Percentiles rank a stretch among this genome's conserved stretches.
phyloP scores from a whole-genome alignment of 2,797 vertebrate species.

The Champsocephalus gunnari region DNA sequence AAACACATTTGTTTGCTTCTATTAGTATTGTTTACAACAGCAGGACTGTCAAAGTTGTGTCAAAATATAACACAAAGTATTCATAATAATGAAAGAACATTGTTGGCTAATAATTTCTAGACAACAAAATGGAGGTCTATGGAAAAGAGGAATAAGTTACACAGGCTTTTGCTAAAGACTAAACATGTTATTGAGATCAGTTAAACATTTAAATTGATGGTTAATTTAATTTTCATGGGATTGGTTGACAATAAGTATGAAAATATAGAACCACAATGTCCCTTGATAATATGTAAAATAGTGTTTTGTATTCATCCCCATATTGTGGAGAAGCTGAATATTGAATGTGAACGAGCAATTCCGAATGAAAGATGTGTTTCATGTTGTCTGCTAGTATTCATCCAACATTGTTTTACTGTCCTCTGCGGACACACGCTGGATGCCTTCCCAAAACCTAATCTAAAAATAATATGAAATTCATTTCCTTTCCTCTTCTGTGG shows the following conservation, averaged over 20 bases:
- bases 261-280: neutral
- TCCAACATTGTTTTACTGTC: conserved; percentile 49
- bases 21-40: no score
- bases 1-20: neutral
- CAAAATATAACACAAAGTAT: neutral
- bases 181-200: neutral
- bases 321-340: conserved; percentile 6
- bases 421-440: conserved; percentile 45
- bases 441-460: conserved; percentile 49
- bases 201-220: neutral
- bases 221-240: neutral
- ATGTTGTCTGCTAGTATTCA: conserved; percentile 38
- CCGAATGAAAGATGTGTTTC: conserved; percentile 54
- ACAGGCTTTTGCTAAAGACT: neutral
- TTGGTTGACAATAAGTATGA: neutral
- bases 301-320: neutral
- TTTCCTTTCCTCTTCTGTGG: conserved; percentile 37
- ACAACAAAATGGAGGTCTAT: no score
- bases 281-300: neutral
- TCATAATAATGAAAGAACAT: neutral
- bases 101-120: no score
- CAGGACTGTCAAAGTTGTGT: no score
- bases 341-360: conserved; percentile 27
- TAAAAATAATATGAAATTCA: conserved; percentile 55
- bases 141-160: neutral